Evolutionary conservation across 2,888 invertebrate species (phyloP).

Genomic region (Lepidonotus clava): DNA sequence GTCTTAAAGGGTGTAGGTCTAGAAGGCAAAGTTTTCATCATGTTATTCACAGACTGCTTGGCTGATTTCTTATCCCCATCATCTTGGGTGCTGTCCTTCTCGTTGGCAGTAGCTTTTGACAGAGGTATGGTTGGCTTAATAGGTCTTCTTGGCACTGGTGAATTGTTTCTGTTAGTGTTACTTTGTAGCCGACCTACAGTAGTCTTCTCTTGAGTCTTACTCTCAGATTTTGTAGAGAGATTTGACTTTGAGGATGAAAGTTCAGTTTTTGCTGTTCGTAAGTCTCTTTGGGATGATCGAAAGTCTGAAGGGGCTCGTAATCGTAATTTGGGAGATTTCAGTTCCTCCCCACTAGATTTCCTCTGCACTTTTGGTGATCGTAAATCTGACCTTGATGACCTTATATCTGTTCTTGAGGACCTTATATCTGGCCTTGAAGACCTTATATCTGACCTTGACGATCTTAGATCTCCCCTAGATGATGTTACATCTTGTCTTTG

Average conservation of each 20-base stretch:
- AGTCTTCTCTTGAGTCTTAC: neutral
- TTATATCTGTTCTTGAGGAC: neutral
- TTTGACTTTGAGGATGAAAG: neutral
- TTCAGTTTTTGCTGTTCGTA: neutral
- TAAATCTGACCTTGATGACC: neutral
- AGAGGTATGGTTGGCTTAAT: conserved; percentile 27
- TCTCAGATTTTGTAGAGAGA: neutral
- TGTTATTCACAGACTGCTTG: conserved; percentile 17
- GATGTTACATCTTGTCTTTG: neutral
- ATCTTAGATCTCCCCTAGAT: neutral
- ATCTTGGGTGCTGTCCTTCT: neutral
- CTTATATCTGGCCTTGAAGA: conserved; percentile 21
- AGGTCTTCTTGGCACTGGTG: neutral
- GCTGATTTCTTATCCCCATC: conserved; percentile 12
- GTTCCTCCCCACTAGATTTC: neutral
- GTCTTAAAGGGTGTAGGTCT: conserved; percentile 19
- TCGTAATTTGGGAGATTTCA: conserved; percentile 30
- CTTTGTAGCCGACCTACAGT: neutral
- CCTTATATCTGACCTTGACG: conserved; percentile 20
- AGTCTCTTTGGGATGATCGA: neutral
- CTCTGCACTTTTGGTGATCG: neutral
- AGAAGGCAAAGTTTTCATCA: conserved; percentile 42
- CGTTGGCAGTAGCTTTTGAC: neutral
- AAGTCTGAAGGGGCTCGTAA: neutral
- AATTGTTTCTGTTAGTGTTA: conserved; percentile 2